Base-by-base conservation (phyloP, 2,888 invertebrate species). In the Notodonta dromedarius region DNA sequence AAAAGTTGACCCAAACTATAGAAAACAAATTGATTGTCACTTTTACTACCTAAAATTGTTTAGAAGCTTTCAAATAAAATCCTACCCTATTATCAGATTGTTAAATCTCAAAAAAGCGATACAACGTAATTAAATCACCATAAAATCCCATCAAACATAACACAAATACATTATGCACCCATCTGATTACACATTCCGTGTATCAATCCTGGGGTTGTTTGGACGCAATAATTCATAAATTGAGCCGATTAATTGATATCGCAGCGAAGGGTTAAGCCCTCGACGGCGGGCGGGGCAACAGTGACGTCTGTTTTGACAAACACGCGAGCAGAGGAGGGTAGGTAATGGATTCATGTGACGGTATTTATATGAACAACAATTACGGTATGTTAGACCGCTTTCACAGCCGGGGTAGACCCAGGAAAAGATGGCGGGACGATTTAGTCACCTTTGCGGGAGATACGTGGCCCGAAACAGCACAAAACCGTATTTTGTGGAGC, bases 231-330 rank as follows among this genome's bases (percentile, higher is more conserved):
- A 91, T 89, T 91, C 90, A 92, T 89, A 91, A 91, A 91, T 91
- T 90, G 91, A 86, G 83, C 88, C 89, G 87, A 91, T 91, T 93
- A 91, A 92, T 92, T 91, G 92, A 90, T 88, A 85, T 76, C 67
- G 77, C 73, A 79, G 69, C 69, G 81, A 90, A 89, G 92, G 91
- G 91, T 90, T 89, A 82, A 84, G 70, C 82, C 85, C 86, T 80
- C 71, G 76, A 69, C 60, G 66, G 40, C 44, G 56, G 24, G 32
- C 35, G 67, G 73, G 74, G 60, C 59, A 62, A 63, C 60, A 73
- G 63, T 71, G 76, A 73, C 82, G 78, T 87, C 86, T 88, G 87
- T 89, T 90, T 84, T 90, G 88, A 90, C 90, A 85, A 86, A 88
- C 82, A 82, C 76, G 78, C 79, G 80, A 76, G 71, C 65, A 63